Percentiles rank a stretch among this genome's conserved stretches.
These are phyloP conservation scores for Mycteria americana DNA, from an alignment of 2,797 vertebrate species.

Conservation along the genomic window DNA sequence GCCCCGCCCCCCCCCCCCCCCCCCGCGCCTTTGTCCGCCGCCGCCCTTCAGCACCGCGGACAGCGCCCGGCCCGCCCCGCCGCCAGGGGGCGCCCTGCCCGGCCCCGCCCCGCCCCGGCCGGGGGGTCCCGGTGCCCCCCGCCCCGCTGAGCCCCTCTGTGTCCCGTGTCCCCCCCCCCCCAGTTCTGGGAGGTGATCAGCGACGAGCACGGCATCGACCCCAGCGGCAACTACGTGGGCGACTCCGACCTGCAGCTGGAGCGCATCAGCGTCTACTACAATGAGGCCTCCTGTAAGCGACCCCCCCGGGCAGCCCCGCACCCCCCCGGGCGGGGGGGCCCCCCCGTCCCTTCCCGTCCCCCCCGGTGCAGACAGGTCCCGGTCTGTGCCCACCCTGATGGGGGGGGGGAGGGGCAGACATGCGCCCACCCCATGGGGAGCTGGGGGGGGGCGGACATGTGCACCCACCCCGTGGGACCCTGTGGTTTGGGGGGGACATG, in stretches of 20 bases:
- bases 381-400: background rate
- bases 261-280: constrained; percentile 85
- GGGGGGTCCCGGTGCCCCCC: background rate
- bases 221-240: constrained; percentile 81
- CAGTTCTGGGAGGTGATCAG: constrained; percentile 87
- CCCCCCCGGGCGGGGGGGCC: background rate
- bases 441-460: too few relatives aligned
- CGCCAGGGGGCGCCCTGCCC: background rate
- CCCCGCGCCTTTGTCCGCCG: background rate
- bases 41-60: constrained; percentile 34
- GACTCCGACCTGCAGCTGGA: constrained; percentile 84
- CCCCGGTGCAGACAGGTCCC: background rate
- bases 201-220: constrained; percentile 84
- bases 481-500: background rate
- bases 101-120: background rate
- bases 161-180: background rate
- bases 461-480: too few relatives aligned
- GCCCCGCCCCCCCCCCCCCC: background rate
- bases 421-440: too few relatives aligned
- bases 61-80: background rate
- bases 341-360: background rate
- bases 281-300: constrained; percentile 83
- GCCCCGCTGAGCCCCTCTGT: background rate
- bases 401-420: too few relatives aligned
- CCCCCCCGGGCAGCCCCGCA: background rate